These are phyloP conservation scores for Heliconius melpomene DNA, from an alignment of 1,140 invertebrate species.

Conservation along the genomic window DNA sequence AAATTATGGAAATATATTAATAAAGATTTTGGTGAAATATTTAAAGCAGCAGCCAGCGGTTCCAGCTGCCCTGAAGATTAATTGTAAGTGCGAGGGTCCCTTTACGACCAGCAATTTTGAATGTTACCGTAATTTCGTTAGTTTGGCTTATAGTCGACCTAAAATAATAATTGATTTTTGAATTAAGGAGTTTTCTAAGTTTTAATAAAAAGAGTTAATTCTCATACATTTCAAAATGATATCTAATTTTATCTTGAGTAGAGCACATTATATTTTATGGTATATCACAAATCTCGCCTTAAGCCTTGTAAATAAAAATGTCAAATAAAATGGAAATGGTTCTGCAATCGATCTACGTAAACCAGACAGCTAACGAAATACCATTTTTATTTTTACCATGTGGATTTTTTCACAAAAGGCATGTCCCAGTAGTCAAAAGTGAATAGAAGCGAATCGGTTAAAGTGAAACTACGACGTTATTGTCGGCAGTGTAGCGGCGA, in stretches of 20 bases:
- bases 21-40: background rate
- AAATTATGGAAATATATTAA: slow-evolving; percentile 1
- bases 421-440: background rate
- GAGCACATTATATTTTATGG: no score
- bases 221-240: no score
- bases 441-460: slow-evolving; percentile 12
- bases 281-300: no score
- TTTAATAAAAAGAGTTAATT: background rate
- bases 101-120: slow-evolving; percentile 8
- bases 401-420: slow-evolving; percentile 12
- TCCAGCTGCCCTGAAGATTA: slow-evolving; percentile 2
- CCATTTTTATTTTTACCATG: slow-evolving; percentile 1
- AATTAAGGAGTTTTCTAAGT: background rate
- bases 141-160: background rate
- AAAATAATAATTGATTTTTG: background rate
- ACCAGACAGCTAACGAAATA: background rate
- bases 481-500: background rate
- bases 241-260: no score
- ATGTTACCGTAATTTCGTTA: slow-evolving; percentile 6
- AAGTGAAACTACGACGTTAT: slow-evolving; percentile 7
- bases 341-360: background rate
- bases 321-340: background rate
- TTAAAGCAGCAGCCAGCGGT: background rate
- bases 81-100: slow-evolving; percentile 12
- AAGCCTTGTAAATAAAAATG: background rate